Conservation (phyloP, 2,888 invertebrate genomes). For the Desoria tigrina region DNA sequence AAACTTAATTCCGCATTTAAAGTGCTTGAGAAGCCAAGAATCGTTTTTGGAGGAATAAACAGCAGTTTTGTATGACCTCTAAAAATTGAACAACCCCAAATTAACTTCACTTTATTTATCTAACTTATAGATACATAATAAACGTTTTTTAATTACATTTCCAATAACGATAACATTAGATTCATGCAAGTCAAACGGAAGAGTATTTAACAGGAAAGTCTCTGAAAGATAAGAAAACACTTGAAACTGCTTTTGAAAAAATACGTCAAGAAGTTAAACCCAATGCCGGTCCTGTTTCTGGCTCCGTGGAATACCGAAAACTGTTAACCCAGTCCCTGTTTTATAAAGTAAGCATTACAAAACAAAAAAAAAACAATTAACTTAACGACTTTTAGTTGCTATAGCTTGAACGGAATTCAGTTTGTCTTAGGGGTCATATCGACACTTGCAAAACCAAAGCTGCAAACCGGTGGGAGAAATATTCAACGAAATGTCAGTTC, state of each 20-base stretch:
- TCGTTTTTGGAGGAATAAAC: conserved; percentile 42
- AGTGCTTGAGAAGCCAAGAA: conserved; percentile 7
- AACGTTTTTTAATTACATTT: not conserved
- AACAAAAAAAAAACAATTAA: no score
- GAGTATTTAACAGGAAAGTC: conserved; percentile 59
- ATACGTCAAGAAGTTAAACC: conserved; percentile 67
- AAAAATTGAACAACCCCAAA: not conserved
- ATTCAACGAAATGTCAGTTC: conserved; percentile 67
- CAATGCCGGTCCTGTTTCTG: conserved; percentile 67
- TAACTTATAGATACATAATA: no score
- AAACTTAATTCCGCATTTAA: conserved; percentile 29
- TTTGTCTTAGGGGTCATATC: no score
- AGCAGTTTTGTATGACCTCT: conserved; percentile 37
- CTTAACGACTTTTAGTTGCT: no score
- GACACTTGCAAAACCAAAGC: no score
- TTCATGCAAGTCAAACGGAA: conserved; percentile 66
- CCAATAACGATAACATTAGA: conserved; percentile 21
- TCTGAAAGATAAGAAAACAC: conserved; percentile 58
- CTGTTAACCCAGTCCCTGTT: conserved; percentile 72
- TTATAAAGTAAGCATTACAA: conserved; percentile 67
- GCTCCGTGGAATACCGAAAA: conserved; percentile 69
- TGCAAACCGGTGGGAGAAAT: conserved; percentile 64
- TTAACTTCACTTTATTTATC: no score
- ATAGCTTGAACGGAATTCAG: no score
- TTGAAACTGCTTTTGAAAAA: conserved; percentile 61